These are phyloP conservation scores for Ailurus styani DNA, from an alignment of 2,113 vertebrate species.

Conservation along the genomic window DNA sequence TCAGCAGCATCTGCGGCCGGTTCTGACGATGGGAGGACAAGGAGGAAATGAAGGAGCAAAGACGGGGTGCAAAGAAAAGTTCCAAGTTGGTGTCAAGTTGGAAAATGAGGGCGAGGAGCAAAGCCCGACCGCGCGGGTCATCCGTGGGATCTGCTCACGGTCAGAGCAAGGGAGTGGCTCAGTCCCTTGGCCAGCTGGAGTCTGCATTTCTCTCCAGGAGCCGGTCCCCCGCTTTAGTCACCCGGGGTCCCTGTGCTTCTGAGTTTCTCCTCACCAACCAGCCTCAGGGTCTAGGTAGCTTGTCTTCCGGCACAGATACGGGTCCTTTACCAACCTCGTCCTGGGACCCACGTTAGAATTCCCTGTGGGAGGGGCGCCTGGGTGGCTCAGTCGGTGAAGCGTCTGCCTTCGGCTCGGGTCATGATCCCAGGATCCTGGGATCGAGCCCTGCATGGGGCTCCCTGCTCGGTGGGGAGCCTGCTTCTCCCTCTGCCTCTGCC, in stretches of 20 bases:
- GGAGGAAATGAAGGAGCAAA: neutral
- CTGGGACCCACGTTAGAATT: neutral
- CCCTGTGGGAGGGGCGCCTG: neutral
- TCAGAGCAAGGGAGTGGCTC: constrained; percentile 10
- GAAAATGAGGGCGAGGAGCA: constrained; percentile 43
- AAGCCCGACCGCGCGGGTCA: constrained; percentile 32
- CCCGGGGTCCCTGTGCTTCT: neutral
- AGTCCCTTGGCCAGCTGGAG: neutral
- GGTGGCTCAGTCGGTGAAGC: too few species aligned
- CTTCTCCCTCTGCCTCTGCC: too few species aligned
- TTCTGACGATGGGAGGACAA: constrained; percentile 12
- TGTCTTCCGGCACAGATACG: neutral
- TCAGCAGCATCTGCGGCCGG: neutral
- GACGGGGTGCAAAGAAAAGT: constrained; percentile 38
- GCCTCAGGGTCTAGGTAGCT: neutral
- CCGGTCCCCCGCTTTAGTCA: neutral
- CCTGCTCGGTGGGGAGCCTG: too few species aligned
- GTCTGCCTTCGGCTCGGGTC: too few species aligned
- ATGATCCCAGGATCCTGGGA: too few species aligned
- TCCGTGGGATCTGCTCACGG: constrained; percentile 1
- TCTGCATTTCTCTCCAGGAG: neutral
- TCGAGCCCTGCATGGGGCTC: too few species aligned
- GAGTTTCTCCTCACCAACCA: neutral
- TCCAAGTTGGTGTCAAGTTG: neutral
- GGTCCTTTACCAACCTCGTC: neutral